A percentile compares a stretch with the other conserved stretches of the same genome.
Conservation (phyloP, 2,888 invertebrate species). For the Eumerus sabulonum region DNA sequence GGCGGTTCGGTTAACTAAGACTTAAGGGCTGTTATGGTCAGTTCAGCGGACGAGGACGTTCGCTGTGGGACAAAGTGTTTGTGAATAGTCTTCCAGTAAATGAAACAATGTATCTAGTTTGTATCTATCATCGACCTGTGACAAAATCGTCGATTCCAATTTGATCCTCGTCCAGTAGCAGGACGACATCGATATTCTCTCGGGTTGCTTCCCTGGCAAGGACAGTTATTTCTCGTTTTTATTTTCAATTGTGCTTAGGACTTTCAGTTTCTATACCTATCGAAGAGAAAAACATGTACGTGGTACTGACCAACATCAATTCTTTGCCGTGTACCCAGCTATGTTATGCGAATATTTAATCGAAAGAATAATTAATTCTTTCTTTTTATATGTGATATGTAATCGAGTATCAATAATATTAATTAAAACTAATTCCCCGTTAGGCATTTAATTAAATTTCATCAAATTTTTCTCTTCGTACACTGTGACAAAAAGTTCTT, state of each 20-base stretch:
- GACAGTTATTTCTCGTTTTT: too few relatives aligned
- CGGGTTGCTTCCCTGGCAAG: too few relatives aligned
- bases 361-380: conserved; percentile 37
- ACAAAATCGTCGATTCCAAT: neutral
- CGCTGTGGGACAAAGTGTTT: conserved; percentile 33
- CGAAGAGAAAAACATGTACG: neutral
- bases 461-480: conserved; percentile 4
- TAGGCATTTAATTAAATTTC: conserved; percentile 15
- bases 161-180: too few relatives aligned
- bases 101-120: conserved; percentile 22
- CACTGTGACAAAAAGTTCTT: conserved; percentile 16
- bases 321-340: conserved; percentile 20
- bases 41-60: conserved; percentile 5
- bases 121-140: conserved; percentile 6
- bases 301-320: neutral
- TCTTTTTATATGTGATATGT: conserved; percentile 64
- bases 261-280: too few relatives aligned
- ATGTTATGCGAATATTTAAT: conserved; percentile 40
- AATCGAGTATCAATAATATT: conserved; percentile 47
- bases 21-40: conserved; percentile 41
- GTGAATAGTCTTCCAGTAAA: conserved; percentile 61
- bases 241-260: too few relatives aligned
- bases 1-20: conserved; percentile 80
- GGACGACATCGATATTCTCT: neutral
- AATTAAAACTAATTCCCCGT: conserved; percentile 20